Conservation (phyloP, 2,888 invertebrate species). For the Cataglyphis rosenhaueri region DNA sequence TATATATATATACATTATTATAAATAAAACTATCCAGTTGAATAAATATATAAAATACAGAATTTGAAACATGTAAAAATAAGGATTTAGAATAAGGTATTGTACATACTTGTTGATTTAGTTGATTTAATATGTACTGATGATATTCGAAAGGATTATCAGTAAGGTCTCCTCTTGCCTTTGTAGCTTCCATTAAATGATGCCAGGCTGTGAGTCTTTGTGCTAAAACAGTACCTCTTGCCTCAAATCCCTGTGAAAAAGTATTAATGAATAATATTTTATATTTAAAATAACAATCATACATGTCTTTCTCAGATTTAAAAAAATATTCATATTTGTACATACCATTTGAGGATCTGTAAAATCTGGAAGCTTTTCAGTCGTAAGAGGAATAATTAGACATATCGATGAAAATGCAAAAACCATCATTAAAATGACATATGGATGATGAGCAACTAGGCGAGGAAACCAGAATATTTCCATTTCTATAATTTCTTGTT, state of each 20-base stretch:
- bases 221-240: constrained; percentile 94
- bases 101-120: constrained; percentile 70
- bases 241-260: constrained; percentile 93
- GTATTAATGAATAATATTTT: neutral
- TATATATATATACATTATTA: neutral
- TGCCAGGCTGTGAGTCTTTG: constrained; percentile 94
- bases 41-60: neutral
- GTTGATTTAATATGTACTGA: constrained; percentile 75
- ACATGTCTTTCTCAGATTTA: neutral
- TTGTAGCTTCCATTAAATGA: constrained; percentile 92
- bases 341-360: constrained; percentile 93
- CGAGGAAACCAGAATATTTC: constrained; percentile 87
- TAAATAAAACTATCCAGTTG: neutral
- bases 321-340: constrained; percentile 52
- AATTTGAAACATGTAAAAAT: neutral
- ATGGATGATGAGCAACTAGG: constrained; percentile 90
- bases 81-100: neutral
- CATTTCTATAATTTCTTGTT: constrained; percentile 60
- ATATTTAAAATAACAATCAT: neutral
- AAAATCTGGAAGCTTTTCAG: constrained; percentile 91
- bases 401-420: constrained; percentile 89
- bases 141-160: constrained; percentile 88
- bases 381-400: constrained; percentile 89
- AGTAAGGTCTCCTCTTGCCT: constrained; percentile 89
- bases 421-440: constrained; percentile 88